phyloP scores from a whole-genome alignment of 2,113 vertebrate genomes.

The Callithrix jacchus region DNA sequence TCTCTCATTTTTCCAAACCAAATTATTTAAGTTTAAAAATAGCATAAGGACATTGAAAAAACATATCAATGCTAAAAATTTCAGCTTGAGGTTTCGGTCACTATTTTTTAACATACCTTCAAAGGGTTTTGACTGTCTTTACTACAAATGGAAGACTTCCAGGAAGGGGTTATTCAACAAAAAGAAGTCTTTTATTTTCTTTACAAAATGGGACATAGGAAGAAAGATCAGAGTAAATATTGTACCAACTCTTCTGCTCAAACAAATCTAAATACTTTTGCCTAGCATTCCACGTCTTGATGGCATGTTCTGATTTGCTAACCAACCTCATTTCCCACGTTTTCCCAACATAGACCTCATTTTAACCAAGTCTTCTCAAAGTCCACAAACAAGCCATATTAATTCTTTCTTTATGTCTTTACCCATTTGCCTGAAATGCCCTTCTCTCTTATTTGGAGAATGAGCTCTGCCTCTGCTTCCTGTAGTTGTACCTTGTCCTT shows the following conservation, averaged over 20 bases:
- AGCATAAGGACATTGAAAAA: conserved; percentile 30
- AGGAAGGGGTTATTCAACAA: conserved; percentile 52
- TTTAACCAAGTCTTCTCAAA: conserved; percentile 31
- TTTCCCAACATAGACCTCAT: background rate
- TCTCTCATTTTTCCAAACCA: conserved; percentile 51
- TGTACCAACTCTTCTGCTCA: conserved; percentile 48
- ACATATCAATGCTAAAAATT: conserved; percentile 62
- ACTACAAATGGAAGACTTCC: conserved; percentile 57
- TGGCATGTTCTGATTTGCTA: conserved; percentile 42
- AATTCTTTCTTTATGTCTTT: background rate
- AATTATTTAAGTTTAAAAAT: conserved; percentile 67
- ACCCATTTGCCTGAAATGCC: conserved; percentile 13
- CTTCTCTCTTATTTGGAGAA: background rate
- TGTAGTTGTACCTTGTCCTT: background rate
- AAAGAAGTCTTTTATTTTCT: conserved; percentile 65
- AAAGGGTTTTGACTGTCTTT: conserved; percentile 42
- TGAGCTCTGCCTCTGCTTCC: background rate
- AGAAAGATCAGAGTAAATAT: conserved; percentile 42
- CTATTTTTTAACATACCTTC: conserved; percentile 56
- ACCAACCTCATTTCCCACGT: conserved; percentile 15
- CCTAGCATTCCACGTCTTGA: background rate
- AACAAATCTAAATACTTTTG: conserved; percentile 51
- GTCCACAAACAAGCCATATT: conserved; percentile 14
- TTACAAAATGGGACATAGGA: conserved; percentile 5
- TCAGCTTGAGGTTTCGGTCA: conserved; percentile 45